Evolutionary conservation across 2,113 vertebrate species (phyloP).

Genomic region (Malurus melanocephalus): DNA sequence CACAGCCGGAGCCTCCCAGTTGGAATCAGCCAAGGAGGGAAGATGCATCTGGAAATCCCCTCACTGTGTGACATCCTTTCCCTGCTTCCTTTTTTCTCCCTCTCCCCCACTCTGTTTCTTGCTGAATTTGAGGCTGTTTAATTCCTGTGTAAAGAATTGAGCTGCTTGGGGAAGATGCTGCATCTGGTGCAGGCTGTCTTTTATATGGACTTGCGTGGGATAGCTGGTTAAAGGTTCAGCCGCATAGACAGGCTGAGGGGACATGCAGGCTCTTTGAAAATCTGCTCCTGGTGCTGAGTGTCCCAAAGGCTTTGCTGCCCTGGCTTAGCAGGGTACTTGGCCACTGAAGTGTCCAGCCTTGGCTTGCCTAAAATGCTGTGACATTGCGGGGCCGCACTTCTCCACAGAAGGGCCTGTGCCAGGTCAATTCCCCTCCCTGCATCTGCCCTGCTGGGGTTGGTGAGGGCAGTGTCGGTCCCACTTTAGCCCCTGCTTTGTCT

Average conservation of each 20-base stretch:
- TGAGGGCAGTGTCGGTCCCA: background rate
- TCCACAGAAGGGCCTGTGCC: accelerated
- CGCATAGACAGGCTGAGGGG: background rate
- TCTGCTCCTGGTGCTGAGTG: background rate
- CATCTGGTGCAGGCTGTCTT: background rate
- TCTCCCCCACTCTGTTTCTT: background rate
- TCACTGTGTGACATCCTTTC: background rate
- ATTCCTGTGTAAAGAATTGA: background rate
- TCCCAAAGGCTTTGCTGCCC: background rate
- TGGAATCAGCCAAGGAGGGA: background rate
- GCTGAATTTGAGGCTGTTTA: background rate
- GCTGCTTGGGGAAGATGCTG: background rate
- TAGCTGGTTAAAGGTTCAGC: background rate
- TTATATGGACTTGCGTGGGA: background rate
- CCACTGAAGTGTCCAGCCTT: background rate
- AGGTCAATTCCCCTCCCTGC: background rate
- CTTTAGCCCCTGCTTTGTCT: background rate
- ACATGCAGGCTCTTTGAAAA: background rate
- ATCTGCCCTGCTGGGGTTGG: accelerated
- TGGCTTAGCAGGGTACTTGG: background rate
- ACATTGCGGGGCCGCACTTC: background rate
- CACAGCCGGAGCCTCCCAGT: background rate
- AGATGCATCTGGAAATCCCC: background rate
- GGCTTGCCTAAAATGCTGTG: background rate
- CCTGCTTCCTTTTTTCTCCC: background rate